Conservation (phyloP, 2,888 invertebrate genomes). For the Xanthorhoe spadicearia region DNA sequence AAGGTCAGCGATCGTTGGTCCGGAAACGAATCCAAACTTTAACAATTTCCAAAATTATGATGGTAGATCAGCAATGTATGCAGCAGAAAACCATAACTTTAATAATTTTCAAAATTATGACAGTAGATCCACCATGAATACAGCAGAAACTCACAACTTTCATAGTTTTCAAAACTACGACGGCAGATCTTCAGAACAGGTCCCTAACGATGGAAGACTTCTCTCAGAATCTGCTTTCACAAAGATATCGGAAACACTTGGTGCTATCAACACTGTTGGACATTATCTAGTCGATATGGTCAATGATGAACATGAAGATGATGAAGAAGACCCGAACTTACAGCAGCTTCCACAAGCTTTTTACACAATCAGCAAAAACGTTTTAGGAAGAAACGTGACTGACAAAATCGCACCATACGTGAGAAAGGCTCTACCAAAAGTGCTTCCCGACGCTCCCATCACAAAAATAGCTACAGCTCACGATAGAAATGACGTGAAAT, state of each 20-base stretch:
- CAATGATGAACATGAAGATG: conserved; percentile 73
- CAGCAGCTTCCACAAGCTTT: conserved; percentile 88
- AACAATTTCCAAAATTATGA: conserved; percentile 58
- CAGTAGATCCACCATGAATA: conserved; percentile 43
- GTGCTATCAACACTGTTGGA: conserved; percentile 94
- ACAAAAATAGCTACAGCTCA: conserved; percentile 77
- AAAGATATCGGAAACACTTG: conserved; percentile 87
- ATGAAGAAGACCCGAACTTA: conserved; percentile 72
- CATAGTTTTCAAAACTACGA: conserved; percentile 36
- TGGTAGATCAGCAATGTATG: conserved; percentile 53
- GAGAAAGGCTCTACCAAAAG: conserved; percentile 74
- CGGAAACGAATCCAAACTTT: conserved; percentile 30
- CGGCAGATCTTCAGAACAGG: conserved; percentile 34
- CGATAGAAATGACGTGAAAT: conserved; percentile 83
- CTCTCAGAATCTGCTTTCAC: conserved; percentile 86
- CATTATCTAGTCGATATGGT: conserved; percentile 93
- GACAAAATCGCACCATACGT: conserved; percentile 91
- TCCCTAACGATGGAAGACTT: conserved; percentile 77
- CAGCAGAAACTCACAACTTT: conserved; percentile 21
- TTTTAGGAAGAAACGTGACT: conserved; percentile 90
- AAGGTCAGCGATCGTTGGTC: conserved; percentile 38
- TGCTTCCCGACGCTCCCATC: conserved; percentile 74
- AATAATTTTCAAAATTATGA: conserved; percentile 34
- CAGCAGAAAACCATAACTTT: conserved; percentile 20
- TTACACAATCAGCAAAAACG: conserved; percentile 92